Evolutionary conservation across 2,888 invertebrate genomes (phyloP).

Genomic region (Limulus polyphemus): DNA sequence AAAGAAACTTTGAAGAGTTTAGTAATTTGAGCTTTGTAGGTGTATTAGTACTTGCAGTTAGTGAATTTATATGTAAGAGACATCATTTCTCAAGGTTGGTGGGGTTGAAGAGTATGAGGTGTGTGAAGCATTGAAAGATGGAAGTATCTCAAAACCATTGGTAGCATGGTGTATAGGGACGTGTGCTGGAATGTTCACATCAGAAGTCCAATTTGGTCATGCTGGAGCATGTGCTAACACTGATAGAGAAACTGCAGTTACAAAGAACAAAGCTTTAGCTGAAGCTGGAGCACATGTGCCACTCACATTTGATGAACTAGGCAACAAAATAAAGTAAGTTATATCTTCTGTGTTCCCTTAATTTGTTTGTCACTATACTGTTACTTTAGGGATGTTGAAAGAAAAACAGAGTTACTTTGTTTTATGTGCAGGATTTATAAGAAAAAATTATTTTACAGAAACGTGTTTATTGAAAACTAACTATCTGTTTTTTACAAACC

Average conservation of each 20-base stretch:
- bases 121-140: conserved; percentile 66
- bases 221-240: conserved; percentile 97
- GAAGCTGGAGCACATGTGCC: conserved; percentile 83
- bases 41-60: not conserved
- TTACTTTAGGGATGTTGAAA: too few relatives aligned
- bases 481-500: too few relatives aligned
- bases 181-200: conserved; percentile 62
- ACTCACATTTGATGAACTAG: conserved; percentile 75
- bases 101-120: conserved; percentile 97
- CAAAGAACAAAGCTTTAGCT: conserved; percentile 74
- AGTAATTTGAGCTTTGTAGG: not conserved
- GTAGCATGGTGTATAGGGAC: conserved; percentile 99
- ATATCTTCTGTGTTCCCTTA: not conserved
- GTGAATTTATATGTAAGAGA: not conserved
- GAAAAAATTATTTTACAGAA: too few relatives aligned
- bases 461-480: too few relatives aligned
- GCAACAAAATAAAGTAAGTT: conserved; percentile 56
- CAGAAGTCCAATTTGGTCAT: conserved; percentile 94
- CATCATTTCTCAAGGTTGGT: conserved; percentile 49
- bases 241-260: conserved; percentile 77
- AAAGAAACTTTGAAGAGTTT: not conserved
- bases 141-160: conserved; percentile 76
- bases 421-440: too few relatives aligned
- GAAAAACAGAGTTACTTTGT: too few relatives aligned
- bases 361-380: too few relatives aligned